phyloP scores from a whole-genome alignment of 2,113 vertebrate species.

The Oplegnathus fasciatus region DNA sequence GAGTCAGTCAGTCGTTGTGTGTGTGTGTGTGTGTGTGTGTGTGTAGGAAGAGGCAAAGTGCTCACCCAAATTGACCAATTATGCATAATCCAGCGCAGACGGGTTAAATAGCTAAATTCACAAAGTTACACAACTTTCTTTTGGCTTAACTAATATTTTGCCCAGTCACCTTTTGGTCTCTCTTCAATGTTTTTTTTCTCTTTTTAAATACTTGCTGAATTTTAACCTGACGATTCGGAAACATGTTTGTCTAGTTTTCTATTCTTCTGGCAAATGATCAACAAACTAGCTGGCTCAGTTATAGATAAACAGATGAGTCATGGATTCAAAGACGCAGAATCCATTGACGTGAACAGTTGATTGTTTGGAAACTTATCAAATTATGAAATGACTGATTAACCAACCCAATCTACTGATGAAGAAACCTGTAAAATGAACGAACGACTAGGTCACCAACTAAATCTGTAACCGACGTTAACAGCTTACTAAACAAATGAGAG shows the following conservation, averaged over 20 bases:
- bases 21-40: slow-evolving; percentile 45
- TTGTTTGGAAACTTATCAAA: background rate
- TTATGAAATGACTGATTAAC: background rate
- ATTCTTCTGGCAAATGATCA: background rate
- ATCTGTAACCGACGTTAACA: background rate
- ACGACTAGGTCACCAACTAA: background rate
- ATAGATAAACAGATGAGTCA: background rate
- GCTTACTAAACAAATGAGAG: background rate
- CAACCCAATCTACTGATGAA: background rate
- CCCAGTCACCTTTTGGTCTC: background rate
- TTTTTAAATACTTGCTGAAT: background rate
- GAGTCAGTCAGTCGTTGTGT: too few species aligned
- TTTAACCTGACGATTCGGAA: background rate
- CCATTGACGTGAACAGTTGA: background rate
- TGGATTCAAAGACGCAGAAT: background rate
- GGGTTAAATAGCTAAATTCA: slow-evolving; percentile 57
- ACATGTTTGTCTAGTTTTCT: background rate
- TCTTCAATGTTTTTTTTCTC: background rate
- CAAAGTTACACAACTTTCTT: slow-evolving; percentile 42
- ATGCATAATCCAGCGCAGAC: slow-evolving; percentile 65
- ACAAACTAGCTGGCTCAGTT: background rate
- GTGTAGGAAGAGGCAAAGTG: slow-evolving; percentile 32
- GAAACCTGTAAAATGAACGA: background rate
- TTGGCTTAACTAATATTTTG: slow-evolving; percentile 14
- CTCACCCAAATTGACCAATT: slow-evolving; percentile 71